Evolutionary conservation across 2,113 vertebrate species (phyloP), one percentile per base, ranked within the genome.

Genomic region (Bos javanicus): DNA sequence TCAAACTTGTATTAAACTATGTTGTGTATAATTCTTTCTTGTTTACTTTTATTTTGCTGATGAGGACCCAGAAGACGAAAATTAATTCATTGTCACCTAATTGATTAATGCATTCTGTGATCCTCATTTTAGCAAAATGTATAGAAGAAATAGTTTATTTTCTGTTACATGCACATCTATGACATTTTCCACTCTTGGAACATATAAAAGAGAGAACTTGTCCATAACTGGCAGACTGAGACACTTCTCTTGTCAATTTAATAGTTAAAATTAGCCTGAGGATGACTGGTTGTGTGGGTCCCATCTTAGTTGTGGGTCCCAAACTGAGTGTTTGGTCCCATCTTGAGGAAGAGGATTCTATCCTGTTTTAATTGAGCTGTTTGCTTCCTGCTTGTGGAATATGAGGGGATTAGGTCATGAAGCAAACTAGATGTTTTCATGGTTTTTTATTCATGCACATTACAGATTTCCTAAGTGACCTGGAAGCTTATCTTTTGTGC

Each of bases 391-490:
- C 57, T 92, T 87, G 74, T 50, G 48, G 46, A 33, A 9, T 46
- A 28, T 15, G 23, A 64, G 28, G 23, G 21, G 33, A 36, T 19
- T 82, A 86, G 85, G 16, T 88, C 33, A 25, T 71, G 67, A 90
- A 94, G 36, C 36, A 93, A 1, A 89, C 59, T 88, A 48, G 33
- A 15, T 92, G 13, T 78, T 97, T 36, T 80, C 14, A 43, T 62
- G n/a, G 39, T 85, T 95, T 85, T 95, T 95, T 94, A 84, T 59
- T 90, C 15, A 11, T 95, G 81, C 97, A 59, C 48, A 88, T 90
- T 59, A 54, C 2, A 81, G 36, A 52, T 98, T 96, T 94, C 46
- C 11, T 92, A 67, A 87, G n/a, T 97, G 67, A 62, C 54, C 25
- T 64, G 14, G 39, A 74, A 33, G n/a, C 5, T 78, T 74, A 23